Conservation (phyloP, 2,113 vertebrate genomes). For the Malurus cyaneus region DNA sequence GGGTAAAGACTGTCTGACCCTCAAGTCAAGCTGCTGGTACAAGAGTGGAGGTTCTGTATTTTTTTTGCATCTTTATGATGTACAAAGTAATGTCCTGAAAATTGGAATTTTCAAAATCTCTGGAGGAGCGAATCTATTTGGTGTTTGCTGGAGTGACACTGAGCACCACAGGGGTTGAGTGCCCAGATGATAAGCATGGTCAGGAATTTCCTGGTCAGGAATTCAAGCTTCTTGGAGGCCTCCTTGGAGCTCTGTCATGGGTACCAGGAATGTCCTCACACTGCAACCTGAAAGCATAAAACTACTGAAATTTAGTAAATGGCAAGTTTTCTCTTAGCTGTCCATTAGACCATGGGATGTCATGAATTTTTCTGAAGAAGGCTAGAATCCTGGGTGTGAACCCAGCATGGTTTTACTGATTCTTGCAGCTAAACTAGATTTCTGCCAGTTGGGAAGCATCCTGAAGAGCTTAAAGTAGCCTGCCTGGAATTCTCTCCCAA, state of each 20-base stretch:
- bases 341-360: neutral
- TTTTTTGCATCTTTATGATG: neutral
- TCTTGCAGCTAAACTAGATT: neutral
- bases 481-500: neutral
- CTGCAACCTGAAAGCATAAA: neutral
- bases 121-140: neutral
- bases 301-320: neutral
- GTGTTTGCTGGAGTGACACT: neutral
- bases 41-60: neutral
- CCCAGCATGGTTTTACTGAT: neutral
- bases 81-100: neutral
- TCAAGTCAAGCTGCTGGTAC: neutral
- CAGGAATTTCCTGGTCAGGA: neutral
- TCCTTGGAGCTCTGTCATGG: neutral
- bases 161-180: neutral
- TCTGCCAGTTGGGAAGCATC: neutral
- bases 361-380: neutral
- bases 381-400: neutral
- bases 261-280: neutral
- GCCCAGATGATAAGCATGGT: neutral
- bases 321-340: neutral
- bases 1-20: neutral
- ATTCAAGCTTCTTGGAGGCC: neutral
- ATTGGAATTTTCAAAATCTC: neutral
- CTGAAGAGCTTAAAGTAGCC: neutral